Percentiles rank a stretch among this genome's conserved stretches.
phyloP scores from a whole-genome alignment of 1,140 invertebrate species.

The Pseudomyrmex gracilis region DNA sequence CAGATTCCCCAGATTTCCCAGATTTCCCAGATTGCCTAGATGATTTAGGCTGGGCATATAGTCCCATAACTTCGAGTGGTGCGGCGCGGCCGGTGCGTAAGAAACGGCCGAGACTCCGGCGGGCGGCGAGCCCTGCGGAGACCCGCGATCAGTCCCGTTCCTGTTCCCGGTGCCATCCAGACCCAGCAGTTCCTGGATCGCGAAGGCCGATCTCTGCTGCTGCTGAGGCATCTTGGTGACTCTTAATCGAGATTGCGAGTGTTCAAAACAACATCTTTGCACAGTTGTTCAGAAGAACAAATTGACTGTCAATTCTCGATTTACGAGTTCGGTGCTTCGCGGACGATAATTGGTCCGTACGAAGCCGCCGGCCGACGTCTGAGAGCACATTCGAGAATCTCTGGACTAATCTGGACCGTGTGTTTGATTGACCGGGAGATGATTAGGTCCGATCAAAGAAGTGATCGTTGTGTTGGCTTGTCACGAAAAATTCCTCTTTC shows the following conservation, averaged over 20 bases:
- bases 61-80: slow-evolving; percentile 83
- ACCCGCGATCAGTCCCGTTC: slow-evolving; percentile 82
- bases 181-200: slow-evolving; percentile 95
- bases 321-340: neutral
- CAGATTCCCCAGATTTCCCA: slow-evolving; percentile 81
- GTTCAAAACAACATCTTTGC: slow-evolving; percentile 67
- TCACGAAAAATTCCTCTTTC: slow-evolving; percentile 4
- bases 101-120: slow-evolving; percentile 84
- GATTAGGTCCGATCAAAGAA: slow-evolving; percentile 8
- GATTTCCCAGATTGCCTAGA: slow-evolving; percentile 80
- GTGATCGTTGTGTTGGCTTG: slow-evolving; percentile 42
- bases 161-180: slow-evolving; percentile 86
- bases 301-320: neutral
- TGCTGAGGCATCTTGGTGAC: slow-evolving; percentile 90
- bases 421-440: neutral
- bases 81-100: slow-evolving; percentile 84
- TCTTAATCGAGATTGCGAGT: slow-evolving; percentile 59
- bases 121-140: slow-evolving; percentile 85
- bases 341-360: neutral
- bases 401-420: neutral
- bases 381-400: neutral
- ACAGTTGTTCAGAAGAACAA: neutral
- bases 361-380: neutral
- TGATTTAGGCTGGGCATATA: slow-evolving; percentile 85
- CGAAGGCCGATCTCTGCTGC: slow-evolving; percentile 95